phyloP scores from a whole-genome alignment of 2,113 vertebrate species.

The Scortum barcoo region DNA sequence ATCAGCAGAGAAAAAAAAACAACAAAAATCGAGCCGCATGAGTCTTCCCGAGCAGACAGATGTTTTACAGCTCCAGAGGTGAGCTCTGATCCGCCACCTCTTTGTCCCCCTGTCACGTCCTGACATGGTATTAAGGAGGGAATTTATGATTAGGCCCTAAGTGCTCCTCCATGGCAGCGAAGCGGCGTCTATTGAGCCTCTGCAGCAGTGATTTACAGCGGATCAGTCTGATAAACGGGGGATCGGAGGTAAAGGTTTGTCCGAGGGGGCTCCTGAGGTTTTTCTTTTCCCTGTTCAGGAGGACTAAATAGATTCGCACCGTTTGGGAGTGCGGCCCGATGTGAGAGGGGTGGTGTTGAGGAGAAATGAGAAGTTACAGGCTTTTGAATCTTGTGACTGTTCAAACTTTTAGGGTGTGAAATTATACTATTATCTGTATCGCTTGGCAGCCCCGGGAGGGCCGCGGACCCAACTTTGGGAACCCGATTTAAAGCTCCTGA shows the following conservation, averaged over 20 bases:
- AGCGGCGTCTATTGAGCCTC: conserved; percentile 61
- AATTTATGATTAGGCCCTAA: conserved; percentile 75
- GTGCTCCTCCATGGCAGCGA: conserved; percentile 64
- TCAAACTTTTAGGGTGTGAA: background rate
- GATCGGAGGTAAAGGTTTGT: conserved; percentile 28
- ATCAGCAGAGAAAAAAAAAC: conserved; percentile 42
- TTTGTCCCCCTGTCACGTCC: conserved; percentile 71
- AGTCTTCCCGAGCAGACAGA: conserved; percentile 57
- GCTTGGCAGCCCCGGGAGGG: background rate
- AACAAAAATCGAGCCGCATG: conserved; percentile 45
- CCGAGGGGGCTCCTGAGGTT: background rate
- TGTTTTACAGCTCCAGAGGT: conserved; percentile 78
- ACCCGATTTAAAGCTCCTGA: conserved; percentile 1
- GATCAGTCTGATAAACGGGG: conserved; percentile 53
- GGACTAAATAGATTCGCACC: background rate
- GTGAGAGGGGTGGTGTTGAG: background rate
- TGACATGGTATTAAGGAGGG: conserved; percentile 64
- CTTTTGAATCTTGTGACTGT: background rate
- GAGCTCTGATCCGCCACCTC: conserved; percentile 69
- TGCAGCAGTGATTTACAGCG: conserved; percentile 61
- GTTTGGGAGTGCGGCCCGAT: background rate
- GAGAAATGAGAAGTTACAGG: background rate
- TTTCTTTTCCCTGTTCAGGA: conserved; percentile 4
- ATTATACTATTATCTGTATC: background rate
- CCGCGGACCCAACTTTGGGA: background rate